Base-by-base conservation (phyloP, 2,888 invertebrate genomes). In the Dilophus febrilis region DNA sequence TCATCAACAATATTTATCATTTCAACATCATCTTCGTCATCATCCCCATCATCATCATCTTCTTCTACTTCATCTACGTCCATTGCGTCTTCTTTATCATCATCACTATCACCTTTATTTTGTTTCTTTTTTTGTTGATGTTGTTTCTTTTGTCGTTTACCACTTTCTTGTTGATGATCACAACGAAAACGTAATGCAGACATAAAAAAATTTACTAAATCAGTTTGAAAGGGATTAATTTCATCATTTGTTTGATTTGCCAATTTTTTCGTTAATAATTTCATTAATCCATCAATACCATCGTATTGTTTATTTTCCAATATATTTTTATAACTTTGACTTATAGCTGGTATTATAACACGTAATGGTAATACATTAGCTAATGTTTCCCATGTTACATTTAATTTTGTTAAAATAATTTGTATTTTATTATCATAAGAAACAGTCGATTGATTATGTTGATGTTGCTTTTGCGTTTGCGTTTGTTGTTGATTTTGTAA, bases 131-230 rank as follows among this genome's bases (percentile, higher is more conserved):
- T 10, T 13, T 11, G 13, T 14, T 5, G 8, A 4, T 4, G 8
- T 8, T 8, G 8, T 22, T 22, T 22, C 8, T 22, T 22, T 22
- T 22, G 22, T 22, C 4, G 8, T 22, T 22, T 22, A n/a, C n/a
- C n/a, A n/a, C n/a, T n/a, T n/a, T n/a, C n/a, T 63, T 3, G 51
- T 52, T 3, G 69, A 61, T 22, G 22, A 40, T 74, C 68, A 33
- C 71, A 64, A 35, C 85, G 66, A 46, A 84, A 72, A 50, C 81
- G 74, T 4, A 86, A 57, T 0, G 77, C 74, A 26, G 71, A 67
- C 29, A 87, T 56, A 64, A 88, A 88, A 55, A 91, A 80, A 1
- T 66, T 60, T 1, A 77, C 75, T 17, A 92, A 64, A 43, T 80
- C 75, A 4, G 72, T 66, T 44, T 82, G 72, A 35, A 79, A 65